phyloP scores from a whole-genome alignment of 2,797 vertebrate species.

The Etheostoma nigrum region DNA sequence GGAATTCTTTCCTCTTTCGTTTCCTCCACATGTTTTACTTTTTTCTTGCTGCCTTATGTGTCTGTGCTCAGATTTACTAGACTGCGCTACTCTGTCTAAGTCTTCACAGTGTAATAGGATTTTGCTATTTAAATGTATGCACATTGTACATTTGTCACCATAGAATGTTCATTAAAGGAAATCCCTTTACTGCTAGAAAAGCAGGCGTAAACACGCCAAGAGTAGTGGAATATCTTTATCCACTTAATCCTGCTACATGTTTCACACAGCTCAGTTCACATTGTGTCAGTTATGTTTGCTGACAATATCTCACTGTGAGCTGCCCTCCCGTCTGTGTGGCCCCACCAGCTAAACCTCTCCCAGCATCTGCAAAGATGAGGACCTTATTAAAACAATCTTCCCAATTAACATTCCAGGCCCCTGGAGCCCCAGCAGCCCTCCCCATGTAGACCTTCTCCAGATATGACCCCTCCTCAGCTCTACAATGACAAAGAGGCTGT shows the following conservation, averaged over 20 bases:
- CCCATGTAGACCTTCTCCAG: constrained; percentile 45
- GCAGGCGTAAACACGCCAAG: constrained; percentile 48
- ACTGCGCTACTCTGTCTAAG: constrained; percentile 18
- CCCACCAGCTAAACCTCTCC: constrained; percentile 61
- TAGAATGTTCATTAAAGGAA: constrained; percentile 68
- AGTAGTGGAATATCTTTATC: constrained; percentile 52
- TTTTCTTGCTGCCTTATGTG: not conserved
- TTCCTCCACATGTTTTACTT: not conserved
- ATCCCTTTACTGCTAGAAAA: constrained; percentile 68
- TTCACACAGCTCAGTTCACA: constrained; percentile 56
- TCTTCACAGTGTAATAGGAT: constrained; percentile 71
- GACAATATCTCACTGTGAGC: constrained; percentile 69
- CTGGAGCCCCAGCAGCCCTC: constrained; percentile 61
- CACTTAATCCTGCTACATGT: constrained; percentile 58
- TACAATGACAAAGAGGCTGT: constrained; percentile 73
- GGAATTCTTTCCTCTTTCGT: constrained; percentile 3
- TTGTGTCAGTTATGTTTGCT: constrained; percentile 69
- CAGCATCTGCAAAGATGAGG: constrained; percentile 80
- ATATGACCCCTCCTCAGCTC: constrained; percentile 60
- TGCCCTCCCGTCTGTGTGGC: constrained; percentile 71
- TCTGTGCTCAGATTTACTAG: constrained; percentile 18
- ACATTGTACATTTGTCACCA: constrained; percentile 59
- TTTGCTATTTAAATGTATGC: constrained; percentile 44
- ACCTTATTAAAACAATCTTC: constrained; percentile 87
- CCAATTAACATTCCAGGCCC: constrained; percentile 86